Percentiles rank a stretch among this genome's conserved stretches.
Evolutionary conservation across 1,140 invertebrate species (phyloP).

Genomic region (Eueides isabella): DNA sequence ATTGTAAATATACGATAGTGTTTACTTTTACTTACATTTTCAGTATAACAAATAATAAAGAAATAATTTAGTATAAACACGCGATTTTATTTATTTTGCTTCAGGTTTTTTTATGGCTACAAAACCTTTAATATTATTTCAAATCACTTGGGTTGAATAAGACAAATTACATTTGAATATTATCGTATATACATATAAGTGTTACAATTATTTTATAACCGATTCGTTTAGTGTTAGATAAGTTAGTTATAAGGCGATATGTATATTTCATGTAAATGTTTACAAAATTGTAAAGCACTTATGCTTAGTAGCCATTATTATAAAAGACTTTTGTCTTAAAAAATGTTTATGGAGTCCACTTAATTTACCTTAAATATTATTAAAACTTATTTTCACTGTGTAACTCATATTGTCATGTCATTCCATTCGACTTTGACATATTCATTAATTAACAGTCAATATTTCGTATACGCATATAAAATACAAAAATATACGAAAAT

Average conservation of each 20-base stretch:
- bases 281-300: constrained; percentile 28
- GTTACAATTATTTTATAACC: constrained; percentile 54
- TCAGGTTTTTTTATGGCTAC: not conserved
- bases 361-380: not conserved
- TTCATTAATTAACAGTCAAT: too few species aligned
- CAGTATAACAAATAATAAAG: not conserved
- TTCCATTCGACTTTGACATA: too few species aligned
- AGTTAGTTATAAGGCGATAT: constrained; percentile 44
- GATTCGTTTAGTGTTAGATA: constrained; percentile 47
- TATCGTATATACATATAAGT: constrained; percentile 38
- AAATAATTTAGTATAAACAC: not conserved
- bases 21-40: not conserved
- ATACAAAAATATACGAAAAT: too few species aligned
- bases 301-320: constrained; percentile 6
- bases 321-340: not conserved
- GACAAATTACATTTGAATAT: constrained; percentile 61
- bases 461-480: too few species aligned
- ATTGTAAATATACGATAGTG: not conserved
- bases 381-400: not conserved
- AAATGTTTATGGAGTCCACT: not conserved
- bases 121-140: not conserved
- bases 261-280: constrained; percentile 68
- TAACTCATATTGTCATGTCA: too few species aligned
- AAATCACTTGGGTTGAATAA: not conserved
- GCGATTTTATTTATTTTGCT: not conserved